A percentile compares a stretch with the other conserved stretches of the same genome.
Conservation (phyloP, 2,113 vertebrate species). For the Neopipo cinnamomea region DNA sequence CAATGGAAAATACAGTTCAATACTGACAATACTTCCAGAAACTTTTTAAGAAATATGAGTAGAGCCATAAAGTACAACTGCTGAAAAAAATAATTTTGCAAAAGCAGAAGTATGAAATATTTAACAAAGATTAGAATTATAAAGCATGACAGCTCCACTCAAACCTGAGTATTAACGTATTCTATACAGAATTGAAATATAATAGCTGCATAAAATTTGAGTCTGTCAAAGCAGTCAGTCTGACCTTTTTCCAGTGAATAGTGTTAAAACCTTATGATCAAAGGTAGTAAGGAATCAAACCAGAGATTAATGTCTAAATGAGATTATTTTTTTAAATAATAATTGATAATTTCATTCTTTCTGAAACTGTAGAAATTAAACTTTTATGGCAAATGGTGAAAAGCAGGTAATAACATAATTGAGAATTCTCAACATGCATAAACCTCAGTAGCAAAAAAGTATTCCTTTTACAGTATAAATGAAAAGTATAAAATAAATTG, state of each 20-base stretch:
- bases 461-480: background rate
- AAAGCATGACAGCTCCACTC: background rate
- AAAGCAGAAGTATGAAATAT: background rate
- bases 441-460: background rate
- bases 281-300: background rate
- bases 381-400: background rate
- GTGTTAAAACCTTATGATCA: background rate
- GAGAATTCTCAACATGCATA: background rate
- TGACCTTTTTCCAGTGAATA: background rate
- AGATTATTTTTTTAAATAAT: background rate
- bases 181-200: background rate
- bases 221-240: background rate
- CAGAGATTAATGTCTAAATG: background rate
- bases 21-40: background rate
- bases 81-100: background rate
- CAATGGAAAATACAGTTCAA: accelerated
- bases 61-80: background rate
- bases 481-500: background rate
- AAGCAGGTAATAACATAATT: background rate
- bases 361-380: background rate
- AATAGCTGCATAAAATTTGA: background rate
- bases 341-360: background rate
- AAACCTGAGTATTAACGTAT: background rate
- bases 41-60: background rate
- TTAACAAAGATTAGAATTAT: background rate